Base-by-base conservation (phyloP, 2,113 vertebrate genomes). In the Clarias batrachus region DNA sequence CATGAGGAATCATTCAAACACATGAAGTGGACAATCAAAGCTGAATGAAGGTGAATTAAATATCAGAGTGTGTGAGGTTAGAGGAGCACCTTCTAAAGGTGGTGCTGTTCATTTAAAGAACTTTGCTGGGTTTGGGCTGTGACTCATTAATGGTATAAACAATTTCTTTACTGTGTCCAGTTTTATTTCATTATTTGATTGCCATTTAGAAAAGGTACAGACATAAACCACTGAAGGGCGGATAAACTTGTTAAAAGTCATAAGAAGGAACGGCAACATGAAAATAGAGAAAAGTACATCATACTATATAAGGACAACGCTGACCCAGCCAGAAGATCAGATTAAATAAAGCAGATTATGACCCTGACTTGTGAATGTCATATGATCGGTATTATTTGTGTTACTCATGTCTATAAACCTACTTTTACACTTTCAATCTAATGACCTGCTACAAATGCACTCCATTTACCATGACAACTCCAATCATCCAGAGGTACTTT, bases 301-400 rank as follows among this genome's bases (percentile, higher is more conserved):
- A 33, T 13, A 8, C 48, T 48, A 5, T 48, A 37, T 27, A 21
- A 37, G n/a, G 7, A n/a, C 6, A 23, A 17, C 1, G 3, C 82
- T 71, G n/a, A 83, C 5, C 66, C 59, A 12, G 11, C 82, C 65
- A 83, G 56, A 83, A 83, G 27, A 71, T 71, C 65, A 12, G 37
- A 59, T 63, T 85, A 84, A 19, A 63, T 41, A 48, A 21, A 71
- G 14, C 8, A 54, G 37, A 10, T 48, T 19, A 41, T 76, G 71
- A 63, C 83, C 60, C 21, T n/a, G 70, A 62, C 25, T 27, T 65
- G 71, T 52, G 70, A 59, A 17, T 5, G 21, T 84, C 68, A 60
- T 74, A 21, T 84, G 82, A 54, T 63, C 4, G 60, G 30, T 10
- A 48, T 63, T 19, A 30, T 85, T 14, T 21, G 13, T 54, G 3